These are phyloP conservation scores for western clawed frog (Xenopus tropicalis) DNA, from an alignment of 2,113 vertebrate species.

Conservation along the genomic window DNA sequence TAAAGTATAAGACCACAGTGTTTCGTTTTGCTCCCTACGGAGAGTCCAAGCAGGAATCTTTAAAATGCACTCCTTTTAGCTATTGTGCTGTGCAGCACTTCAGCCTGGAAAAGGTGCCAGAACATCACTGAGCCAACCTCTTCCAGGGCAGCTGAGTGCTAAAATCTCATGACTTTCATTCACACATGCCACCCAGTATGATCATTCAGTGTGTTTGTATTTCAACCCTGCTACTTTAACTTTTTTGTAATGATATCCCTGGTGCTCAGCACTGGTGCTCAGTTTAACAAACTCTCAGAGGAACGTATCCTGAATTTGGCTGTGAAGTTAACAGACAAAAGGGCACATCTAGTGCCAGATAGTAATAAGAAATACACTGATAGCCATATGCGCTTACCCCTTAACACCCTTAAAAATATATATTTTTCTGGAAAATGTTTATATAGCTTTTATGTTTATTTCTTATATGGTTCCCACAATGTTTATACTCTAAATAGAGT, in stretches of 20 bases:
- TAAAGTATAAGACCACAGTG: constrained; percentile 31
- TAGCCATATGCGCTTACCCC: no score
- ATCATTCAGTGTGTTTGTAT: constrained; percentile 8
- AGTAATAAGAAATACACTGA: no score
- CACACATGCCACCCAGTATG: constrained; percentile 4
- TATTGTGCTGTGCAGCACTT: constrained; percentile 13
- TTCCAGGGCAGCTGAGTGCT: background rate
- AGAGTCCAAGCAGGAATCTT: constrained; percentile 24
- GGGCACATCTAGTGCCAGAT: no score
- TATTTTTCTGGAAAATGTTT: no score
- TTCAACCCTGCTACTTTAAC: background rate
- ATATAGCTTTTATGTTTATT: no score
- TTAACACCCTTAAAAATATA: no score
- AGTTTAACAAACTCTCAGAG: constrained; percentile 28
- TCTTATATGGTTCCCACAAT: no score
- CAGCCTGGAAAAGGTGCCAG: background rate
- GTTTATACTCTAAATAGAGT: no score
- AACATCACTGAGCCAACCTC: constrained; percentile 17
- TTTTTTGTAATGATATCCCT: constrained; percentile 34
- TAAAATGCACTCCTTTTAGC: constrained; percentile 17
- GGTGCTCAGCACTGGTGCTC: constrained; percentile 13
- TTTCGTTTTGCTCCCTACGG: constrained; percentile 26
- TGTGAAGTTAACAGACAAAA: background rate
- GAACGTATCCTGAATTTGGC: background rate
- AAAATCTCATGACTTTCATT: constrained; percentile 6